Percentiles rank a stretch among this genome's conserved stretches.
Conservation (phyloP, 2,797 vertebrate genomes). For the Anableps anableps region DNA sequence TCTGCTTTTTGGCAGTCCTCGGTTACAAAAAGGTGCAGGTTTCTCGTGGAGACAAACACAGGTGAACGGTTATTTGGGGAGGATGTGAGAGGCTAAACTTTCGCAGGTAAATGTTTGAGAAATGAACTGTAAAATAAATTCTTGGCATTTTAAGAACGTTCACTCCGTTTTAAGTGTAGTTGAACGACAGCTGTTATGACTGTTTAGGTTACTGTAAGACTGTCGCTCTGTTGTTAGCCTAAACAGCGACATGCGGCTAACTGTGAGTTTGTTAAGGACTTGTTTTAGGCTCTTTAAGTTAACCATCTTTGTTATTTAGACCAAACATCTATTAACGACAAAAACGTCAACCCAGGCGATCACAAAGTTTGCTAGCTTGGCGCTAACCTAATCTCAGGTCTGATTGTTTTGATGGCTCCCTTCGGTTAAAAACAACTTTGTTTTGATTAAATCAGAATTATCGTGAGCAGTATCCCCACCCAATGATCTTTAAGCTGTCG, state of each 20-base stretch:
- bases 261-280: slow-evolving; percentile 2
- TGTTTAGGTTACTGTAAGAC: neutral
- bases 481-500: neutral
- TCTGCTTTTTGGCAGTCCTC: slow-evolving; percentile 61
- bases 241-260: slow-evolving; percentile 10
- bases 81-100: slow-evolving; percentile 61
- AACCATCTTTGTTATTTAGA: neutral
- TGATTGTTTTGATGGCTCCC: neutral
- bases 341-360: neutral
- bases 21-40: slow-evolving; percentile 78
- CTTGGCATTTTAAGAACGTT: neutral
- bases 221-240: slow-evolving; percentile 37
- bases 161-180: rapidly evolving
- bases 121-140: neutral
- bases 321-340: neutral
- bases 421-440: neutral
- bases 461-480: neutral
- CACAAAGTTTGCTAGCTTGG: slow-evolving; percentile 13
- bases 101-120: slow-evolving; percentile 45
- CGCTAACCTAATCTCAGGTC: slow-evolving; percentile 1
- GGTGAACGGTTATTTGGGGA: slow-evolving; percentile 22
- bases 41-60: slow-evolving; percentile 8
- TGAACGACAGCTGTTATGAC: neutral
- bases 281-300: neutral
- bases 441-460: neutral